Evolutionary conservation across 2,797 vertebrate genomes (phyloP).

Genomic region (Sebastes wilsoni): DNA sequence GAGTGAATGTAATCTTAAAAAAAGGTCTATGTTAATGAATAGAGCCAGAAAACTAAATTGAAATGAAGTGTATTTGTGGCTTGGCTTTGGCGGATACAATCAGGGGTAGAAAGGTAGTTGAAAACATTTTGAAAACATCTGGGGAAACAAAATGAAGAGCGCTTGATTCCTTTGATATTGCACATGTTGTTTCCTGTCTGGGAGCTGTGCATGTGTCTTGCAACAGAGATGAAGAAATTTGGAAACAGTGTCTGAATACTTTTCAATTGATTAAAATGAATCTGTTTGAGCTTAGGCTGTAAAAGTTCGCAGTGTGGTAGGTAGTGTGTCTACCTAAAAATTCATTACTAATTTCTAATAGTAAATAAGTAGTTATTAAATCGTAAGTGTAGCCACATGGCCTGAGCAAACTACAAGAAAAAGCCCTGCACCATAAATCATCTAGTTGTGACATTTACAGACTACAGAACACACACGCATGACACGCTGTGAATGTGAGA

Average conservation of each 20-base stretch:
- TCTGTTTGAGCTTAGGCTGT: neutral
- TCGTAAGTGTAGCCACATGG: constrained; percentile 29
- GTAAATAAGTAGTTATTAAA: neutral
- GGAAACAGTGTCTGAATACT: neutral
- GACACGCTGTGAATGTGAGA: constrained; percentile 52
- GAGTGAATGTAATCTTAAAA: constrained; percentile 32
- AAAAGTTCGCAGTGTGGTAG: neutral
- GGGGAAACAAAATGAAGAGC: constrained; percentile 5
- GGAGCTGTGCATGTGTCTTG: neutral
- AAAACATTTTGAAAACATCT: constrained; percentile 51
- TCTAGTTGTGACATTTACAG: constrained; percentile 60
- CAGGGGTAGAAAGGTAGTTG: constrained; percentile 24
- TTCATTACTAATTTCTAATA: neutral
- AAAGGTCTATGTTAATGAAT: constrained; percentile 45
- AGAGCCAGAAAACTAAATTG: constrained; percentile 23
- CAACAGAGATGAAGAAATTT: constrained; percentile 8
- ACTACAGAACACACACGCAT: constrained; percentile 49
- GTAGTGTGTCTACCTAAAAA: neutral
- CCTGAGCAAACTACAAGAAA: constrained; percentile 39
- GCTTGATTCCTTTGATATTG: constrained; percentile 31
- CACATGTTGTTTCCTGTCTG: constrained; percentile 14
- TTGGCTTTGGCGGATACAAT: constrained; percentile 42
- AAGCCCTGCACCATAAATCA: constrained; percentile 47
- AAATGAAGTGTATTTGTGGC: constrained; percentile 44
- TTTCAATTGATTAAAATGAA: neutral